Evolutionary conservation across 2,888 invertebrate genomes (phyloP), one percentile per base, ranked within the genome.

Genomic region (Lasioglossum leucozonium): DNA sequence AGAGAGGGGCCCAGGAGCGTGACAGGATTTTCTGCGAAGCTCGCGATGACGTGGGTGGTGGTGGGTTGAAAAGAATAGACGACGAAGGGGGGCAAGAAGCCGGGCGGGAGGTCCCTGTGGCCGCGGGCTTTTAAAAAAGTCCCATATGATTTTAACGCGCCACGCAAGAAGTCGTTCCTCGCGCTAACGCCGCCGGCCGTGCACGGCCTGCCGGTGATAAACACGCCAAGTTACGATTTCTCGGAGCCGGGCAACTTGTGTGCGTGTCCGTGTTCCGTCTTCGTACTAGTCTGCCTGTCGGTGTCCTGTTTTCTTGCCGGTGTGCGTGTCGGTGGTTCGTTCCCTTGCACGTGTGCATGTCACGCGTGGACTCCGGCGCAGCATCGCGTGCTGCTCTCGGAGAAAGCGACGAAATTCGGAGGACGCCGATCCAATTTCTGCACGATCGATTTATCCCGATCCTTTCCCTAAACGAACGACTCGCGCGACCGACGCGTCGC

Each of bases 221-320:
- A 95, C 94, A 94, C 94, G 94, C 91, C 92, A 94, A 94, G 95
- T 95, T 95, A 95, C 94, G 95, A 94, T 95, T 95, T 95, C 95
- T 95, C 89, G 92, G 94, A 94, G 93, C 92, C 90, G 51, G 76
- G 34, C 47, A 11, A 58, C 78, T 76, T 84, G 76, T 79, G 76
- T 73, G 51, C 51, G n/a, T 51, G 51, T 51, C 51, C 51, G 51
- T 51, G 51, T n/a, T 51, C 10, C 51, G 51, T 51, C 22, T 51
- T 51, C 51, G 22, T n/a, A 22, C 51, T 51, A 10, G 51, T n/a
- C 51, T 51, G 51, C n/a, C 22, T 3, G 51, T 51, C 51, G 51
- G 51, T 51, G 51, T 51, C n/a, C 10, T 10, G 51, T 51, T 51
- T 51, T n/a, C 10, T n/a, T 51, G n/a, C 51, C 51, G 22, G 51